Evolutionary conservation across 2,797 vertebrate species (phyloP), one percentile per base, ranked within the genome.

Genomic region (Rallus crepitans): DNA sequence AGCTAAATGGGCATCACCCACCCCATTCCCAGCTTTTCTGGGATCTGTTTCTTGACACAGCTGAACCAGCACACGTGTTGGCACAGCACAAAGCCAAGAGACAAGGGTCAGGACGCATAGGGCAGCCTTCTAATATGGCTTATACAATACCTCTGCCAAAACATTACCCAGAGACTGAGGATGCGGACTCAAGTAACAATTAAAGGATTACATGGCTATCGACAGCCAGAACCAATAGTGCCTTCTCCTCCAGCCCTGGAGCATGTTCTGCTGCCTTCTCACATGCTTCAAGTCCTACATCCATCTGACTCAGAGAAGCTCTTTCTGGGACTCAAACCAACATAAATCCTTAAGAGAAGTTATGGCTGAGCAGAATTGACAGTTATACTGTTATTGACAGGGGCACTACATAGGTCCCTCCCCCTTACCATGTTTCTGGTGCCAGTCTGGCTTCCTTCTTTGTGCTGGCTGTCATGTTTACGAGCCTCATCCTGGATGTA

Each of bases 11-110:
- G 37, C 72, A 63, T 18, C 33, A 12, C 47, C 37, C n/a, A 20
- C 16, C 33, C 50, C 37, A 15, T 33, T 71, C 63, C n/a, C 61
- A 45, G 10, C 7, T 63, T 37, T 55, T 35, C 48, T 56, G 39
- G 35, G 30, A 76, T 28, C 15, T 19, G 14, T 37, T 69, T 87
- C 63, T 50, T 52, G 33, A 27, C 70, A 55, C 25, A 78, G 80
- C 7, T 33, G 7, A 8, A 9, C 0, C 4, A 84, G 40, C 1
- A 15, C 20, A 24, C 0, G 6, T 10, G 21, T 45, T 35, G 23
- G 14, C 0, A 2, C 0, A 73, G 47, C 48, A 88, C 2, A 45
- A 89, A 79, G 9, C 11, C 37, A 10, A 63, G 30, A 30, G 23
- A 39, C 3, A 0, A n/a, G 31, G 52, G 27, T 52, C 59, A 69